Evolutionary conservation across 92 coral and sea anemone genomes (phyloP), one percentile per base, ranked within the genome.

Genomic region (Virgularia gustaviana): DNA sequence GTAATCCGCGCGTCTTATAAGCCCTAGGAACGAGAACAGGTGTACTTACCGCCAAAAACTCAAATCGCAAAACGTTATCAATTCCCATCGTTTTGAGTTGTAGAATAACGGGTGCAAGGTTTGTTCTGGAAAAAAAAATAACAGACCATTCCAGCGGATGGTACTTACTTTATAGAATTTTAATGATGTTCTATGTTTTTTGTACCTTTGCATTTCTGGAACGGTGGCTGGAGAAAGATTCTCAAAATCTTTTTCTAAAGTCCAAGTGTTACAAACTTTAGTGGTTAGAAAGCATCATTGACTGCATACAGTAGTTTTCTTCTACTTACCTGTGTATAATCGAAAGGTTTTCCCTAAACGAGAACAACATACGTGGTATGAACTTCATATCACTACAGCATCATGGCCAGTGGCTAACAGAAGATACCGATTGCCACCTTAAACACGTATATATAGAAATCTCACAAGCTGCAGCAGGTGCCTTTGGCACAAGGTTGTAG

Each of bases 51-150:
- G 99, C 89, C 1, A 92, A 86, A 70, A 94, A 94, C 57, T 89
- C 89, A 76, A 94, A 94, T 32, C 90, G 84, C 49, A 94, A 86
- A 35, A 94, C 85, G 47, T 94, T 94, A 66, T 94, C 96, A 34
- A 94, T 94, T 18, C 99, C 99, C 94, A 94, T 84, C 58, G 96
- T 84, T 55, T 94, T 94, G 4, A 94, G 86, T 58, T 94, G 99
- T 27, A 94, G 86, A 29, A 94, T 76, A 36, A 94, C 99, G 25
- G 94, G 87, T 0, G 95, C 89, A 44, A 89, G 80, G 71, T 94
- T 85, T 39, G 88, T 88, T 78, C 95, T 88, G 58, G 20, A 78
- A 63, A 15, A 27, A 25, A 66, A 52, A 36, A 24, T 15, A 13
- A 25, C 30, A 28, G 9, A 44, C 28, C 9, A 42, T 15, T 11